Evolutionary conservation across 2,113 vertebrate species (phyloP).

Genomic region (Ondatra zibethicus): DNA sequence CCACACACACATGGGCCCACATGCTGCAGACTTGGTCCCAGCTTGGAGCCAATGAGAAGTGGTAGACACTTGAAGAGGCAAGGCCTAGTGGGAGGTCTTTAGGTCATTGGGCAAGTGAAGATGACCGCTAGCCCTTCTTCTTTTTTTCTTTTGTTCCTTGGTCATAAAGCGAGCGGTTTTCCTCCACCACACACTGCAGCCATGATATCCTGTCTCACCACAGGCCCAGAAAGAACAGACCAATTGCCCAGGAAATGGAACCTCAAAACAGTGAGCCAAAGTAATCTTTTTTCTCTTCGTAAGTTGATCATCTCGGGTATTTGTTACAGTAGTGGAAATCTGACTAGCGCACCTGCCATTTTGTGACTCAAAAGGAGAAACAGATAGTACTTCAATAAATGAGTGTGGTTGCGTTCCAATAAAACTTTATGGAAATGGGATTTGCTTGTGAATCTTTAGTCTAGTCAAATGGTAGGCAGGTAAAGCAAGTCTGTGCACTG

Average conservation of each 20-base stretch:
- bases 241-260: no score
- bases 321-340: not conserved
- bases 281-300: not conserved
- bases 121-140: no score
- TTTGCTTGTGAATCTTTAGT: not conserved
- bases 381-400: not conserved
- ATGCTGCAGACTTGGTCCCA: not conserved
- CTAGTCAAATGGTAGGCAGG: not conserved
- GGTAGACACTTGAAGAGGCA: not conserved
- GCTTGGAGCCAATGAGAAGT: no score
- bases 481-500: not conserved
- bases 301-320: not conserved
- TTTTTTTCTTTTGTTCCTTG: not conserved
- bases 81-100: no score
- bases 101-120: not conserved
- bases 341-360: not conserved
- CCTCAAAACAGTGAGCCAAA: not conserved
- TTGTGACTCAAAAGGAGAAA: not conserved
- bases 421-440: constrained; percentile 1
- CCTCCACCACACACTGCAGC: not conserved
- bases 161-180: not conserved
- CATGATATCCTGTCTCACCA: not conserved
- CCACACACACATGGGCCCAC: no score
- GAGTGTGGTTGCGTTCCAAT: not conserved
- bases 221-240: not conserved